A percentile compares a stretch with the other conserved stretches of the same genome.
These are phyloP conservation scores for Paramormyrops hopkinsi DNA, from an alignment of 2,797 vertebrate genomes.

Conservation along the genomic window DNA sequence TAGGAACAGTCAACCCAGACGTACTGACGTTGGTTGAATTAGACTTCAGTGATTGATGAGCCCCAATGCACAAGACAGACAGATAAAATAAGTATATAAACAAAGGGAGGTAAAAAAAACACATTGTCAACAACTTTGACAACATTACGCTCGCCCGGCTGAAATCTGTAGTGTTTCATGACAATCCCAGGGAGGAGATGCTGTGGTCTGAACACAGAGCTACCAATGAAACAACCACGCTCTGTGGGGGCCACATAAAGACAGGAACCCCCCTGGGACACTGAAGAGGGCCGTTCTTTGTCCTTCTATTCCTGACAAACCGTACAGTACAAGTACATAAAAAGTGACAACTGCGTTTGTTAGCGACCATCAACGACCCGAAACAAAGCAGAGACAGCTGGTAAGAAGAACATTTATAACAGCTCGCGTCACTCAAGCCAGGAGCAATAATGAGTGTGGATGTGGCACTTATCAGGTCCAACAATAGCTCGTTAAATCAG, in stretches of 20 bases:
- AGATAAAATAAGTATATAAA: not conserved
- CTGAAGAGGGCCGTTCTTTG: not conserved
- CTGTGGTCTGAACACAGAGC: not conserved
- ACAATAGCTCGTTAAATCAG: slow-evolving; percentile 10
- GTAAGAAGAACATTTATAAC: not conserved
- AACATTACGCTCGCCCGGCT: not conserved
- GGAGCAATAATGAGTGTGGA: not conserved
- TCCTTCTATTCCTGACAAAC: not conserved
- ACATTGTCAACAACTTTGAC: not conserved
- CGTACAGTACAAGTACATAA: not conserved
- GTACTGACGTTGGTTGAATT: not conserved
- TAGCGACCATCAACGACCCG: not conserved
- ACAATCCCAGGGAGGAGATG: not conserved
- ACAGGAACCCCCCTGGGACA: not conserved
- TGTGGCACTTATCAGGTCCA: slow-evolving; percentile 3
- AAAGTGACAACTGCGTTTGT: not conserved
- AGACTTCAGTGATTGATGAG: not conserved
- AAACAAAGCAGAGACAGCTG: not conserved
- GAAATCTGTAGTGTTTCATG: not conserved
- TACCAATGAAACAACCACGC: not conserved
- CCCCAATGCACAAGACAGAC: not conserved
- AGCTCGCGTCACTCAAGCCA: not conserved
- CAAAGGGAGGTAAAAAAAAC: not conserved
- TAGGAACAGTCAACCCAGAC: not conserved
- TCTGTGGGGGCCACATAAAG: not conserved